These are phyloP conservation scores for Ramphastos sulfuratus DNA, from an alignment of 2,113 vertebrate species.

Conservation along the genomic window DNA sequence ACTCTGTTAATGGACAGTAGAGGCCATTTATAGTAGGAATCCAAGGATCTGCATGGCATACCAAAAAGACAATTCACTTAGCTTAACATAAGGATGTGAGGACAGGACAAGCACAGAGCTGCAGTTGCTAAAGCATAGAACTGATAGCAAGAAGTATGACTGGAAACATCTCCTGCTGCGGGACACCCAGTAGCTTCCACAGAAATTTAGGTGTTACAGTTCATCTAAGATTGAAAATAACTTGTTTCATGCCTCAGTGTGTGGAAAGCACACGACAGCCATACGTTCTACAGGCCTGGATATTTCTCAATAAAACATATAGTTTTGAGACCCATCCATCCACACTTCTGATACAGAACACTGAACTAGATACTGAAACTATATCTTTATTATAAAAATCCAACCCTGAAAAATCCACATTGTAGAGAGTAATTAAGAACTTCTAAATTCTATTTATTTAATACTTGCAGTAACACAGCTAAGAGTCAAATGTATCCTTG, in stretches of 20 bases:
- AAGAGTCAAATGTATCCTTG: background rate
- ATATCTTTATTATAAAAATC: background rate
- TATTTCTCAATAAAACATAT: background rate
- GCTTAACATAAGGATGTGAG: background rate
- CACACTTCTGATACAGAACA: background rate
- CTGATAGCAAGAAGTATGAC: conserved; percentile 12
- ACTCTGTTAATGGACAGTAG: background rate
- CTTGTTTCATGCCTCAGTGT: background rate
- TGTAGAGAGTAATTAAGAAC: background rate
- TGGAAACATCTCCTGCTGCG: background rate
- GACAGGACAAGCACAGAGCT: background rate
- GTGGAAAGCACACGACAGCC: background rate
- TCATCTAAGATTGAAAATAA: background rate
- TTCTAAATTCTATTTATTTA: background rate
- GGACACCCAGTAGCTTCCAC: background rate
- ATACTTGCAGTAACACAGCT: background rate
- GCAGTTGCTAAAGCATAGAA: background rate
- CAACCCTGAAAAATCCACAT: background rate
- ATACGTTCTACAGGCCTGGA: background rate
- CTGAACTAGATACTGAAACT: background rate
- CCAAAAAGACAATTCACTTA: conserved; percentile 9
- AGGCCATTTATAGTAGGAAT: background rate
- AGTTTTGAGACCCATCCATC: background rate
- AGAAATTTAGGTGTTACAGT: background rate
- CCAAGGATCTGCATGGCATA: background rate